Evolutionary conservation across 1,140 invertebrate genomes (phyloP).

Genomic region (Conus betulinus): DNA sequence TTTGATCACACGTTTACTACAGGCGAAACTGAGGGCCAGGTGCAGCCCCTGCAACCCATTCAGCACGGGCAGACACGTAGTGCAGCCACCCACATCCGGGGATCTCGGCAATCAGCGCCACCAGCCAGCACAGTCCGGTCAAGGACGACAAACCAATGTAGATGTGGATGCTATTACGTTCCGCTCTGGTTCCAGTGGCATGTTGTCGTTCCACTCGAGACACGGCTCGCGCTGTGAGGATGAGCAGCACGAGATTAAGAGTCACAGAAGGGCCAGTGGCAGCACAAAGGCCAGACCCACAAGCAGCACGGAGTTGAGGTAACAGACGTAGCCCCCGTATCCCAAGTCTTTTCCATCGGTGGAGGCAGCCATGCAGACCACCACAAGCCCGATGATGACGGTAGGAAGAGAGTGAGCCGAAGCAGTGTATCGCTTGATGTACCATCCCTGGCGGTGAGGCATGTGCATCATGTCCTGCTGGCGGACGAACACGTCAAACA

Average conservation of each 20-base stretch:
- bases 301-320: conserved; percentile 45
- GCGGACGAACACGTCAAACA: conserved; percentile 77
- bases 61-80: conserved; percentile 78
- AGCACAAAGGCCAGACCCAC: conserved; percentile 53
- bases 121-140: conserved; percentile 56
- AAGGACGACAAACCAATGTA: conserved; percentile 56
- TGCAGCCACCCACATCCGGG: conserved; percentile 63
- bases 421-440: conserved; percentile 46
- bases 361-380: conserved; percentile 14
- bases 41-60: conserved; percentile 81
- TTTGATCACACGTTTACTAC: conserved; percentile 24
- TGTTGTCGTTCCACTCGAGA: conserved; percentile 36
- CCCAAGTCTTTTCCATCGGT: conserved; percentile 40
- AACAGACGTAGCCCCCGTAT: conserved; percentile 54
- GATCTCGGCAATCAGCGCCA: conserved; percentile 53
- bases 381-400: conserved; percentile 41
- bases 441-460: conserved; percentile 28
- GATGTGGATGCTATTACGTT: conserved; percentile 48
- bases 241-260: conserved; percentile 52
- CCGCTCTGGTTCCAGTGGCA: conserved; percentile 20
- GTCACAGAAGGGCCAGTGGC: conserved; percentile 50
- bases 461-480: conserved; percentile 17
- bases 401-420: conserved; percentile 35
- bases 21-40: conserved; percentile 78
- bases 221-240: conserved; percentile 37